A percentile compares a stretch with the other conserved stretches of the same genome.
phyloP scores from a whole-genome alignment of 2,113 vertebrate species.

The Quiscalus mexicanus region DNA sequence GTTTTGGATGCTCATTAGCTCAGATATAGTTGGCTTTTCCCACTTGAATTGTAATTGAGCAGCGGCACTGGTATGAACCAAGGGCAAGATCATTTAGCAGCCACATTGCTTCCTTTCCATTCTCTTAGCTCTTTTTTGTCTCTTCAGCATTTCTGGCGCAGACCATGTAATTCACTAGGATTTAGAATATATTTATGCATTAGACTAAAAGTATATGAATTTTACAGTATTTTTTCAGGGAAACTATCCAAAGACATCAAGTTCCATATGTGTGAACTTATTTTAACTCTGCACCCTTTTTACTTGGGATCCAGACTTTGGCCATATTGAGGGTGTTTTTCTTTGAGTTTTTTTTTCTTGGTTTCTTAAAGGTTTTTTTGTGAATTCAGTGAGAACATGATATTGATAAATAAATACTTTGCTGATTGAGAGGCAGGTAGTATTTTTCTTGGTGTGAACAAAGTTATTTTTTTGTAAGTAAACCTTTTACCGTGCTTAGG shows the following conservation, averaged over 20 bases:
- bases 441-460: neutral
- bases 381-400: neutral
- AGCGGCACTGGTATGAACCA: neutral
- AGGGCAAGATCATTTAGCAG: neutral
- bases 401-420: neutral
- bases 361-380: neutral
- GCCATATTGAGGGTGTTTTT: neutral
- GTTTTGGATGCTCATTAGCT: neutral
- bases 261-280: neutral
- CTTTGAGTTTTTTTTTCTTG: neutral
- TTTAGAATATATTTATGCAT: neutral
- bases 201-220: neutral
- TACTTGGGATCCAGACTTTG: neutral
- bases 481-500: neutral
- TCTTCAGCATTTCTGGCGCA: neutral
- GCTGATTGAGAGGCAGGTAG: neutral
- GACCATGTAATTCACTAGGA: neutral
- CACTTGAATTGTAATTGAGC: neutral
- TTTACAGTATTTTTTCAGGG: neutral
- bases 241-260: neutral
- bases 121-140: neutral
- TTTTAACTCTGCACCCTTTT: neutral
- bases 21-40: neutral
- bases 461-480: neutral
- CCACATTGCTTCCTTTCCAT: neutral